phyloP scores from a whole-genome alignment of 2,797 vertebrate genomes.

The Oreortyx pictus region DNA sequence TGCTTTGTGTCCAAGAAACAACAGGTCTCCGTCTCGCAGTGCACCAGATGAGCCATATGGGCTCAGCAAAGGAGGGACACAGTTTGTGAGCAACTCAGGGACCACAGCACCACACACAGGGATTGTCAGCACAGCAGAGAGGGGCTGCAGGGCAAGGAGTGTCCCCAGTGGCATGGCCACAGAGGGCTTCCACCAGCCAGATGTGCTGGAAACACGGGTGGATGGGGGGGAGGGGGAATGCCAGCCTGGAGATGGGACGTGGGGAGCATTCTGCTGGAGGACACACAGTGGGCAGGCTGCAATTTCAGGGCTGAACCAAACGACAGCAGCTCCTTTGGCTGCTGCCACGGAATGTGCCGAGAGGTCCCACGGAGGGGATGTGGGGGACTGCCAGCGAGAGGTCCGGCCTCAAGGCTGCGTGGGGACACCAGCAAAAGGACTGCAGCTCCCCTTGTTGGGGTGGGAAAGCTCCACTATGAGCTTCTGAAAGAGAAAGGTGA shows the following conservation, averaged over 20 bases:
- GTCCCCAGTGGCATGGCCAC: not conserved
- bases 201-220: not conserved
- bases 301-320: not conserved
- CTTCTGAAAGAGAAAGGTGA: conserved; percentile 6
- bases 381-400: not conserved
- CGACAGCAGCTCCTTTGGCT: not conserved
- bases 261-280: not conserved
- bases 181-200: not conserved
- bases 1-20: not conserved
- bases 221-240: not conserved
- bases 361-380: not conserved
- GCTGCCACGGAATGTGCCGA: not conserved
- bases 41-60: not conserved
- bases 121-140: not conserved
- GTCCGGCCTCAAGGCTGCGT: conserved; percentile 35
- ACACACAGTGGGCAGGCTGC: not conserved
- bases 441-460: not conserved
- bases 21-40: not conserved
- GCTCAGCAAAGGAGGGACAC: not conserved
- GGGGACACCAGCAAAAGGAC: conserved; percentile 30
- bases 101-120: not conserved
- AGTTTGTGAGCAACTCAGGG: no score
- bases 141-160: no score
- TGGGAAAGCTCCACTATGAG: conserved; percentile 4
- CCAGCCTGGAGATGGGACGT: not conserved